Percentiles rank a stretch among this genome's conserved stretches.
Conservation (phyloP, 2,888 invertebrate genomes). For the Oligia latruncula region DNA sequence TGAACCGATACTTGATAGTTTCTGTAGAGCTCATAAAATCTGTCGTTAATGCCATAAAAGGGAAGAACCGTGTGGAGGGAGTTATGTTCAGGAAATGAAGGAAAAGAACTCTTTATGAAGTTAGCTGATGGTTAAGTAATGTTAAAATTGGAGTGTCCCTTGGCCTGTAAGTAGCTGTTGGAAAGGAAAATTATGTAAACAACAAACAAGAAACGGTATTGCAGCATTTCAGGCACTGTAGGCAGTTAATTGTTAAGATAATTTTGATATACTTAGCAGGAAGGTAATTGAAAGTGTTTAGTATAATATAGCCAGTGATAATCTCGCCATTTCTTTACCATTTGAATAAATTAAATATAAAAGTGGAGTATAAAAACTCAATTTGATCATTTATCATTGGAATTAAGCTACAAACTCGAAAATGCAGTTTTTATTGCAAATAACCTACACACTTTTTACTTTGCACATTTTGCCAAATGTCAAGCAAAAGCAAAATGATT, state of each 20-base stretch:
- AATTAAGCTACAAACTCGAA: background rate
- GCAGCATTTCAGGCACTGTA: background rate
- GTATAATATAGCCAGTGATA: background rate
- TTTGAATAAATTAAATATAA: background rate
- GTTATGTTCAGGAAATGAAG: conserved; percentile 58
- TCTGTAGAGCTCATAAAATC: conserved; percentile 71
- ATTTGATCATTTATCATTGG: background rate
- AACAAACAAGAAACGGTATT: background rate
- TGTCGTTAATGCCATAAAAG: conserved; percentile 71
- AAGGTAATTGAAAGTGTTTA: background rate
- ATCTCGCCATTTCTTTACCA: background rate
- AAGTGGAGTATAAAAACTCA: background rate
- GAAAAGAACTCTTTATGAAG: conserved; percentile 49
- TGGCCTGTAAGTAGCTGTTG: background rate
- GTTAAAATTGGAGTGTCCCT: conserved; percentile 1
- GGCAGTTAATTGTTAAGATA: background rate
- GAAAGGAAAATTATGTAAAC: background rate
- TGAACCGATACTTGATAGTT: conserved; percentile 66
- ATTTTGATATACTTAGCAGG: no score
- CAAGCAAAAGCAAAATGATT: background rate
- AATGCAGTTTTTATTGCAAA: background rate
- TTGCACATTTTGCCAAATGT: background rate
- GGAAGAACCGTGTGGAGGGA: conserved; percentile 60
- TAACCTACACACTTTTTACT: background rate
- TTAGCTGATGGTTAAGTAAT: conserved; percentile 21